phyloP scores from a whole-genome alignment of 2,888 invertebrate genomes.

The Drosophila tripunctata region DNA sequence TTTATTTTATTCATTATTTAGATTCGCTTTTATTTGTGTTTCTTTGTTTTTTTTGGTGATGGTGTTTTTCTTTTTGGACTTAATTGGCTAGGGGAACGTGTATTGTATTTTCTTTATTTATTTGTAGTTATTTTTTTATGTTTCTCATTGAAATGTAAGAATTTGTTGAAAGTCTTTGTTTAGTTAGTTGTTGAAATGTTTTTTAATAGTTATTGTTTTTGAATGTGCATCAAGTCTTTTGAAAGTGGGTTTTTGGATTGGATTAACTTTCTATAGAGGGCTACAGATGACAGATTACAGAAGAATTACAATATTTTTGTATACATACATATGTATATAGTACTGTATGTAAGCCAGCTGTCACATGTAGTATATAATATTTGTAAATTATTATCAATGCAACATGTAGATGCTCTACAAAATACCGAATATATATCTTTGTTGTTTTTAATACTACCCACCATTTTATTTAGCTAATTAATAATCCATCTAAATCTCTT shows the following conservation, averaged over 20 bases:
- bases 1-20: conserved; percentile 35
- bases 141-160: conserved; percentile 52
- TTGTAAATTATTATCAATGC: conserved; percentile 79
- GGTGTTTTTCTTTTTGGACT: conserved; percentile 41
- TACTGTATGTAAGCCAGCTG: too few relatives aligned
- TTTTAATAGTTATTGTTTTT: conserved; percentile 10
- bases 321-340: too few relatives aligned
- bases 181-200: conserved; percentile 53
- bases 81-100: conserved; percentile 48
- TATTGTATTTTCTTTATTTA: not conserved
- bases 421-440: conserved; percentile 61
- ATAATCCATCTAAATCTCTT: conserved; percentile 42
- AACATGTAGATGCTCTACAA: conserved; percentile 78
- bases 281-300: conserved; percentile 1
- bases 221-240: conserved; percentile 58
- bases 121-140: not conserved
- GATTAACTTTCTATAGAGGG: not conserved
- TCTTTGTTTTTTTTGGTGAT: conserved; percentile 32
- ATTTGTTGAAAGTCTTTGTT: conserved; percentile 55
- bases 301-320: conserved; percentile 39
- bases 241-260: conserved; percentile 39
- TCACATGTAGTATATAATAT: conserved; percentile 67
- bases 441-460: conserved; percentile 54
- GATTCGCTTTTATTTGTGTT: conserved; percentile 29
- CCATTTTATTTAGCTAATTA: conserved; percentile 65